A percentile compares a stretch with the other conserved stretches of the same genome.
Evolutionary conservation across 2,113 vertebrate genomes (phyloP).

Genomic region (Limanda limanda): DNA sequence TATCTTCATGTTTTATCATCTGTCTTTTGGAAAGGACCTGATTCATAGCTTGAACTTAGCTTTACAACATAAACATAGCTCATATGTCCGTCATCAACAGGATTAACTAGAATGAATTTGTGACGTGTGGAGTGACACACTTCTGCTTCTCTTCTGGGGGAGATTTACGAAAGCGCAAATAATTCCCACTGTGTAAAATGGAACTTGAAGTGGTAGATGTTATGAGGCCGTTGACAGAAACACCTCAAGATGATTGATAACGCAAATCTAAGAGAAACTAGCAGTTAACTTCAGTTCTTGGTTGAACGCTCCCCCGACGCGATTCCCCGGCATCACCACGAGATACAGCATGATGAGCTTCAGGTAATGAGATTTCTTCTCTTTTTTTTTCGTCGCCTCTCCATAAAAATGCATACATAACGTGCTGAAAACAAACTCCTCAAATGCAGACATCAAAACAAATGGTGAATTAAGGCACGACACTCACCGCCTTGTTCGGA

Average conservation of each 20-base stretch:
- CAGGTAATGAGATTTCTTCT: slow-evolving; percentile 72
- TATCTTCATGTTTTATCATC: too few species aligned
- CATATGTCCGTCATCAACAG: too few species aligned
- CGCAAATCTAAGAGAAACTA: slow-evolving; percentile 5
- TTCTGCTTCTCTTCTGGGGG: not conserved
- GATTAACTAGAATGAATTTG: not conserved
- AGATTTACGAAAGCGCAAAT: not conserved
- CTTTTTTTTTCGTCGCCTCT: not conserved
- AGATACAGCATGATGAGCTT: slow-evolving; percentile 57
- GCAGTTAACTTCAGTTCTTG: slow-evolving; percentile 22
- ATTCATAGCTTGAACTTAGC: too few species aligned
- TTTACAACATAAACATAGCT: too few species aligned
- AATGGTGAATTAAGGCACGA: slow-evolving; percentile 71
- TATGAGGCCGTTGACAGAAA: slow-evolving; percentile 1
- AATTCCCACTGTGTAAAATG: not conserved
- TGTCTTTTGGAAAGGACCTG: too few species aligned
- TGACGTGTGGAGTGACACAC: not conserved
- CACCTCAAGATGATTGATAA: slow-evolving; percentile 52
- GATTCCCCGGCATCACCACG: slow-evolving; percentile 41
- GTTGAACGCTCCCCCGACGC: slow-evolving; percentile 45
- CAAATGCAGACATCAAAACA: slow-evolving; percentile 76
- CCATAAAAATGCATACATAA: slow-evolving; percentile 57
- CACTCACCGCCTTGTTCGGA: slow-evolving; percentile 69
- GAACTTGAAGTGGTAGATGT: not conserved
- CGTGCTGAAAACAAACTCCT: slow-evolving; percentile 62